A percentile compares a stretch with the other conserved stretches of the same genome.
phyloP scores from a whole-genome alignment of 2,113 vertebrate genomes.

The Gavialis gangeticus region DNA sequence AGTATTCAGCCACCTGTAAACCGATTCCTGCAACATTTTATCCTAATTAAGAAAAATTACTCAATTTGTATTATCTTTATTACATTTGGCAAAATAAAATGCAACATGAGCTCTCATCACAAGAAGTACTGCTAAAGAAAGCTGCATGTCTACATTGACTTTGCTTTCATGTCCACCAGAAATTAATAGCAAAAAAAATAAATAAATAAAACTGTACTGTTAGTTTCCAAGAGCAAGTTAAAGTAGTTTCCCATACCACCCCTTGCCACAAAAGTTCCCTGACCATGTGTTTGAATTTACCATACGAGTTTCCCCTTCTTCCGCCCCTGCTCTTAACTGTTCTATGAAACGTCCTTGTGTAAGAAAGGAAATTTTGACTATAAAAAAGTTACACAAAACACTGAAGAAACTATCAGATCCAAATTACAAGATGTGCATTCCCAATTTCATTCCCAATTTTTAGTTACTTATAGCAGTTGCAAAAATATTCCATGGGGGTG shows the following conservation, averaged over 20 bases:
- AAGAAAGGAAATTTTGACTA: neutral
- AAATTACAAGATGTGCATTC: neutral
- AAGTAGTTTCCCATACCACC: neutral
- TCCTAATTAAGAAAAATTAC: neutral
- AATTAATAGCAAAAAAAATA: neutral
- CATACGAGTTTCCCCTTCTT: no score
- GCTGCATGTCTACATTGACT: neutral
- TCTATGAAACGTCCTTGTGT: no score
- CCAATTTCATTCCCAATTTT: neutral
- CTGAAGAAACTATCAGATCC: neutral
- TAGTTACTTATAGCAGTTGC: neutral
- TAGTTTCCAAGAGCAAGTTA: neutral
- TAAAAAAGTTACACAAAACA: neutral
- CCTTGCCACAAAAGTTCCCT: neutral
- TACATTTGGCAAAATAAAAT: neutral
- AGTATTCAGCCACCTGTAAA: neutral
- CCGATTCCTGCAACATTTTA: neutral
- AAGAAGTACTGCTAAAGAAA: neutral
- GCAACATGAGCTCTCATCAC: accelerated
- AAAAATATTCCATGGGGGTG: neutral
- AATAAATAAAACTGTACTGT: accelerated
- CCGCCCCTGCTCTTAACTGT: no score
- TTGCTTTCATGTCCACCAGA: neutral
- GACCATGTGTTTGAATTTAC: accelerated
- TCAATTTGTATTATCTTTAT: no score